phyloP scores from a whole-genome alignment of 2,888 invertebrate genomes.

The Arctia plantaginis region DNA sequence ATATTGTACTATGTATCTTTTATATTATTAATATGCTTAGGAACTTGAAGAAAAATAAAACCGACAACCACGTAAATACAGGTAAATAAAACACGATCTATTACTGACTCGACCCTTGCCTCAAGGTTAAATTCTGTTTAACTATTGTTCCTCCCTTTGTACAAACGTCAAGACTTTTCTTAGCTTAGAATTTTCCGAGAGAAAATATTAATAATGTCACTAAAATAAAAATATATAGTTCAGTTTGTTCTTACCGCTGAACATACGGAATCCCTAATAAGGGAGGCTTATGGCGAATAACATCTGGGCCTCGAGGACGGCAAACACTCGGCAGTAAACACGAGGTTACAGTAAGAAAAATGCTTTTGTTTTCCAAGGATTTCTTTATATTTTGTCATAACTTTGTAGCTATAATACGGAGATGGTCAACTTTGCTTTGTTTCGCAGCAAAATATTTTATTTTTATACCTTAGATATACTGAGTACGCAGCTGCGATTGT shows the following conservation, averaged over 20 bases:
- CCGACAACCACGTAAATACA: neutral
- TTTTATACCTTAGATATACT: conserved; percentile 24
- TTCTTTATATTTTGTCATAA: conserved; percentile 72
- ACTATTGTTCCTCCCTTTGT: conserved; percentile 30
- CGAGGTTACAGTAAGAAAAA: conserved; percentile 79
- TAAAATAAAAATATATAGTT: conserved; percentile 74
- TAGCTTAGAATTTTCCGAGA: conserved; percentile 43
- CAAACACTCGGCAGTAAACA: conserved; percentile 84
- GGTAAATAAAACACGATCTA: neutral
- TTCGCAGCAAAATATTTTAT: conserved; percentile 33
- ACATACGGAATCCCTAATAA: conserved; percentile 84
- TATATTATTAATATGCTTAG: too few species aligned
- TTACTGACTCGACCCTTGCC: conserved; percentile 20
- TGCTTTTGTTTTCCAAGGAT: conserved; percentile 78
- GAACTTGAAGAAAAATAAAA: neutral
- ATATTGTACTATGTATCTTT: too few species aligned
- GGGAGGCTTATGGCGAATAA: conserved; percentile 83
- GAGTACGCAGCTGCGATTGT: conserved; percentile 17
- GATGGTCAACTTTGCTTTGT: conserved; percentile 37
- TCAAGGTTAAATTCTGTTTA: conserved; percentile 29
- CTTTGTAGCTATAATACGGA: conserved; percentile 55
- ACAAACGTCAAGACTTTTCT: conserved; percentile 39
- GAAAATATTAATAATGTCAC: conserved; percentile 77
- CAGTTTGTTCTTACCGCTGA: conserved; percentile 69
- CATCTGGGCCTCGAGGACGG: conserved; percentile 81